These are phyloP conservation scores for Neomonachus schauinslandi DNA, from an alignment of 2,113 vertebrate species.

Conservation along the genomic window DNA sequence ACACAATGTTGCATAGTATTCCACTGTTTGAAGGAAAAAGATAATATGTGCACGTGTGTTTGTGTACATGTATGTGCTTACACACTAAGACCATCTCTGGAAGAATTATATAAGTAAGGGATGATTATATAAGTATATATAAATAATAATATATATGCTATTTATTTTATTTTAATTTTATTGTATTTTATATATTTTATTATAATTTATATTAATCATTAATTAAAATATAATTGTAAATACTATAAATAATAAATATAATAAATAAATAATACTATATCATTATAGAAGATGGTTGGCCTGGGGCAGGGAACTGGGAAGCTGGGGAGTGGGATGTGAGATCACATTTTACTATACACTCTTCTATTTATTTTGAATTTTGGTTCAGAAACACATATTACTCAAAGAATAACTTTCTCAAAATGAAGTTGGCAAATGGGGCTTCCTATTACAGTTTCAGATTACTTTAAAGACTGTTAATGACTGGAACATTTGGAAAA, in stretches of 20 bases:
- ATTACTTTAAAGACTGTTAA: not conserved
- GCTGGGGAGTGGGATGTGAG: not conserved
- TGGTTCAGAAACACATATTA: not conserved
- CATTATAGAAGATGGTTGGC: not conserved
- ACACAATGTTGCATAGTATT: not conserved
- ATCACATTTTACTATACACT: not conserved
- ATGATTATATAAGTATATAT: not conserved
- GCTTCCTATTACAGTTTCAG: not conserved
- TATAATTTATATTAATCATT: no score
- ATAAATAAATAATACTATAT: not conserved
- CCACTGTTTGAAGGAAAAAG: not conserved
- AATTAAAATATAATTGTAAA: no score
- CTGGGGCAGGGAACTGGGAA: not conserved
- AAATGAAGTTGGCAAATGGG: not conserved
- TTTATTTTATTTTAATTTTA: no score
- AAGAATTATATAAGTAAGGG: not conserved
- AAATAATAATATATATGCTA: not conserved
- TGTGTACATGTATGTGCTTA: not conserved
- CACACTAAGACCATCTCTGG: not conserved
- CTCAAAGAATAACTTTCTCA: constrained; percentile 30
- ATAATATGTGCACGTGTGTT: not conserved
- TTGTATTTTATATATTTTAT: no score
- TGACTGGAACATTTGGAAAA: not conserved
- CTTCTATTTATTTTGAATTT: not conserved
- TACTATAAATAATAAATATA: no score